Conservation (phyloP, 2,797 vertebrate species). For the Limnodromus scolopaceus region DNA sequence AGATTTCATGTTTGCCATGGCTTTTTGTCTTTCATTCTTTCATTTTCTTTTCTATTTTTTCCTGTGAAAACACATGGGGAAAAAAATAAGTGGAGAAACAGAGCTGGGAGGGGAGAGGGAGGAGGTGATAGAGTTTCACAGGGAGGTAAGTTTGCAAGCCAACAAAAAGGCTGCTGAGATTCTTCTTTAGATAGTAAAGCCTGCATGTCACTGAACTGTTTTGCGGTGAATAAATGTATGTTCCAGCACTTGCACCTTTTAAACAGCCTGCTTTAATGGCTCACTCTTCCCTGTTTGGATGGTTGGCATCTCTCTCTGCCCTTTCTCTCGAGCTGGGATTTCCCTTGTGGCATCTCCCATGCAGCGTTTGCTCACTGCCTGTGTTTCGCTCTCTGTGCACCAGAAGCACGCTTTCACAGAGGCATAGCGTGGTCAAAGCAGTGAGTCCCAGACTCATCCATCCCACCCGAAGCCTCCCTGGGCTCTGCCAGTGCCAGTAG, state of each 20-base stretch:
- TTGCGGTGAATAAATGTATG: neutral
- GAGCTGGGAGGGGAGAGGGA: neutral
- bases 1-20: neutral
- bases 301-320: neutral
- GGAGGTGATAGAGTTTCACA: neutral
- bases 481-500: neutral
- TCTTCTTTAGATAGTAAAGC: neutral
- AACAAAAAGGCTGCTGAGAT: neutral
- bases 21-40: neutral
- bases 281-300: neutral
- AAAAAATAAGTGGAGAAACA: neutral
- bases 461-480: neutral
- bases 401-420: neutral
- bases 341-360: neutral
- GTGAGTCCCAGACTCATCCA: neutral
- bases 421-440: neutral
- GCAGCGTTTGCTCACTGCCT: accelerated
- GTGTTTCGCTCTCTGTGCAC: accelerated
- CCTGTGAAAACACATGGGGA: neutral
- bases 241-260: neutral
- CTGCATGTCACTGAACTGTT: neutral
- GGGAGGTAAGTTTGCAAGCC: neutral
- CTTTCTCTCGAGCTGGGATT: neutral
- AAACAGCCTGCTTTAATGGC: neutral
- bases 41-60: neutral